These are phyloP conservation scores for Zosterops hypoxanthus DNA, from an alignment of 2,113 vertebrate genomes.

Conservation along the genomic window DNA sequence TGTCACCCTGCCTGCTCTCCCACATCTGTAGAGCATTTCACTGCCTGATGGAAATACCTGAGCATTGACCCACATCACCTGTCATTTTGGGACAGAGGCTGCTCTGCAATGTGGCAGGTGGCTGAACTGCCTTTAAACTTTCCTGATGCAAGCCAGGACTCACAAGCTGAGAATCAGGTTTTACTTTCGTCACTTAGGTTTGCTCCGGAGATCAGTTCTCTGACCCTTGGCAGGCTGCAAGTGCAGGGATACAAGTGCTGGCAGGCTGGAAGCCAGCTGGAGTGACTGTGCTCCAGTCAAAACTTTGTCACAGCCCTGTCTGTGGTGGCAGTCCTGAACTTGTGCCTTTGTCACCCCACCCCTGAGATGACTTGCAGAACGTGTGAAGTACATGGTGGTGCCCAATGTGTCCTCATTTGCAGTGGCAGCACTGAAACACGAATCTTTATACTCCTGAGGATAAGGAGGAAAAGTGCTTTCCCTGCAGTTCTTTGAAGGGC, in stretches of 20 bases:
- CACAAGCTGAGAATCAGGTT: neutral
- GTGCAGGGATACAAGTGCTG: neutral
- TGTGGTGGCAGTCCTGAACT: neutral
- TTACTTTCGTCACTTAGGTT: neutral
- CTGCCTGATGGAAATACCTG: neutral
- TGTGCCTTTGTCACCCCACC: neutral
- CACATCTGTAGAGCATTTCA: neutral
- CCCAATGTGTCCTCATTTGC: neutral
- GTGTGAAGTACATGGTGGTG: neutral
- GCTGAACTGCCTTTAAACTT: neutral
- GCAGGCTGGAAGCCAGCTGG: neutral
- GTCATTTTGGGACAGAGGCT: neutral
- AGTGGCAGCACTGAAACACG: neutral
- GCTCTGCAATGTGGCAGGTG: neutral
- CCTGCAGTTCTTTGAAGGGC: neutral
- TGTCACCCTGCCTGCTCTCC: neutral
- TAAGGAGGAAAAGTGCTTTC: neutral
- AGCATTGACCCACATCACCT: neutral
- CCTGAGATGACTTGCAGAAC: neutral
- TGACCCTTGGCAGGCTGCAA: neutral
- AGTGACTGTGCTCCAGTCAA: neutral
- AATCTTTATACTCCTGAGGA: neutral
- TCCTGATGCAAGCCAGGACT: neutral
- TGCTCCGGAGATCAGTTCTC: neutral
- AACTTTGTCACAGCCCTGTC: neutral